Percentiles rank a stretch among this genome's conserved stretches.
These are phyloP conservation scores for Tromatobia lineatoria DNA, from an alignment of 2,888 invertebrate species.

Conservation along the genomic window DNA sequence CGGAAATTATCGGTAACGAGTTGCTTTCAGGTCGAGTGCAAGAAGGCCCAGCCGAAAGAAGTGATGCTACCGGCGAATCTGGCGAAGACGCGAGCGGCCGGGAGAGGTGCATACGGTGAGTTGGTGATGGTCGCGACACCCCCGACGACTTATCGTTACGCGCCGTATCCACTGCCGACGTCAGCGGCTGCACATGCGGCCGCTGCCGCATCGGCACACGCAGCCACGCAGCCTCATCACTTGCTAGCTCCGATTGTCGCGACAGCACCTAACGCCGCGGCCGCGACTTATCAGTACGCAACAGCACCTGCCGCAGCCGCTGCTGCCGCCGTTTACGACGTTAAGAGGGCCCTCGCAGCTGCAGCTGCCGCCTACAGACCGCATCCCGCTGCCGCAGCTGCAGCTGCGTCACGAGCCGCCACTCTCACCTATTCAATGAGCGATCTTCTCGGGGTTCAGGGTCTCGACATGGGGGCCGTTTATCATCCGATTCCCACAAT, in stretches of 20 bases:
- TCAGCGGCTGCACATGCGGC: conserved; percentile 85
- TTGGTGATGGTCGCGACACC: conserved; percentile 94
- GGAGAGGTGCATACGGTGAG: conserved; percentile 99
- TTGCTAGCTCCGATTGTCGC: conserved; percentile 83
- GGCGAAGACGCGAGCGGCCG: conserved; percentile 97
- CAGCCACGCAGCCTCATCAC: conserved; percentile 80
- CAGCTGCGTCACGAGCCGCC: conserved; percentile 85
- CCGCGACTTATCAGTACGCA: conserved; percentile 82
- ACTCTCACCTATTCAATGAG: conserved; percentile 90
- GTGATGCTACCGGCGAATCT: conserved; percentile 99
- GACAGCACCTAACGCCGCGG: conserved; percentile 78
- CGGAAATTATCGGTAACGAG: neutral
- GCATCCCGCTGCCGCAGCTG: conserved; percentile 85
- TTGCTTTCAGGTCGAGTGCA: conserved; percentile 97
- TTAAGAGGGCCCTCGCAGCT: conserved; percentile 87
- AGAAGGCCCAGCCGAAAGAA: conserved; percentile 99
- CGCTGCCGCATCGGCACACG: conserved; percentile 85
- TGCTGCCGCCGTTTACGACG: conserved; percentile 84
- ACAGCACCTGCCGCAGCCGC: conserved; percentile 86
- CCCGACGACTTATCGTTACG: conserved; percentile 87
- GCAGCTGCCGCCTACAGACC: conserved; percentile 88
- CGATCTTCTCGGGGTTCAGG: conserved; percentile 90
- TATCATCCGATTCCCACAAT: conserved; percentile 91
- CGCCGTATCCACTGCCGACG: conserved; percentile 85
- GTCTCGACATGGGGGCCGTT: conserved; percentile 90